Percentiles rank a stretch among this genome's conserved stretches.
These are phyloP conservation scores for Diploptera punctata DNA, from an alignment of 2,888 invertebrate species.

Conservation along the genomic window DNA sequence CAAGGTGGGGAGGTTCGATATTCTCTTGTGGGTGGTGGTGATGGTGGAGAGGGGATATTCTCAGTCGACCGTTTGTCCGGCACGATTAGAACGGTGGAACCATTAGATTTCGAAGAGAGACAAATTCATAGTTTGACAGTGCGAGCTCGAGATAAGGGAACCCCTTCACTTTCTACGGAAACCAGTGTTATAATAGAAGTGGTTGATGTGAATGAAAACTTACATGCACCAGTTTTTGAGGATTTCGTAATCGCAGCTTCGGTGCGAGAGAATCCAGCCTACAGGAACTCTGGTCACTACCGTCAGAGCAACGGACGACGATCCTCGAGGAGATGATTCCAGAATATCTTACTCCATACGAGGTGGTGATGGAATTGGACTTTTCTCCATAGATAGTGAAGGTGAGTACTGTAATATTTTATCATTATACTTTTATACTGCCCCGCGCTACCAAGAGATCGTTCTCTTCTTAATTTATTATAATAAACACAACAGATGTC, in stretches of 20 bases:
- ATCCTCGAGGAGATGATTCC: constrained; percentile 81
- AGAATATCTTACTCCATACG: constrained; percentile 85
- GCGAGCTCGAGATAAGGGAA: constrained; percentile 84
- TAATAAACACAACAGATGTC: too few relatives aligned
- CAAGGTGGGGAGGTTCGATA: constrained; percentile 83
- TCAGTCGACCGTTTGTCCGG: constrained; percentile 86
- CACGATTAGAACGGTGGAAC: constrained; percentile 77
- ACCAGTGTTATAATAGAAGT: constrained; percentile 85
- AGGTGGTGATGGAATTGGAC: constrained; percentile 89
- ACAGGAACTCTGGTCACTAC: constrained; percentile 78
- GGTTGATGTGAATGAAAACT: constrained; percentile 94
- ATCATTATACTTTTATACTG: too few relatives aligned
- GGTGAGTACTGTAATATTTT: constrained; percentile 65
- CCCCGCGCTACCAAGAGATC: too few relatives aligned
- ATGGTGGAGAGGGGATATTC: constrained; percentile 63
- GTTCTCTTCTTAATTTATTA: too few relatives aligned
- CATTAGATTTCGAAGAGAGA: constrained; percentile 86
- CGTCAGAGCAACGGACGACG: constrained; percentile 80
- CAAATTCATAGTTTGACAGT: constrained; percentile 90
- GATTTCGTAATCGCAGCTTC: constrained; percentile 78
- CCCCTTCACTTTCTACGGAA: constrained; percentile 79
- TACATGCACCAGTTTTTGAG: constrained; percentile 80
- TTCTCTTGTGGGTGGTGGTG: constrained; percentile 69
- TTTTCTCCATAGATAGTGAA: constrained; percentile 88
- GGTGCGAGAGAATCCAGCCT: constrained; percentile 82